These are phyloP conservation scores for Caenorhabditis doughertyi DNA, from an alignment of 2,888 invertebrate genomes.

Conservation along the genomic window DNA sequence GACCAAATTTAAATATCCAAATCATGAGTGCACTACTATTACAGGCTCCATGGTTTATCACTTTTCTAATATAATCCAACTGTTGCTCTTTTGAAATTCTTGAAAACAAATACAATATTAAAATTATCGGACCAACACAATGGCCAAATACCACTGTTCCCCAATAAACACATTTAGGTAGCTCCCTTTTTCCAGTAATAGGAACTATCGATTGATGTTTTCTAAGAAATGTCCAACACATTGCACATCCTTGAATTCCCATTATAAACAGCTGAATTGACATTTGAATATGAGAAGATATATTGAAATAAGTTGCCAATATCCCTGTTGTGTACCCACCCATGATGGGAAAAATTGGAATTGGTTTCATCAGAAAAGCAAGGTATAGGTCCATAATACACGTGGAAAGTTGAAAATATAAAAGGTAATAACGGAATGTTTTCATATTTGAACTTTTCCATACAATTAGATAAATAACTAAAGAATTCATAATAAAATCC, in stretches of 20 bases:
- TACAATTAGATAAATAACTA: slow-evolving; percentile 16
- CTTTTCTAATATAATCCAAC: not conserved
- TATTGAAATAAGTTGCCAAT: not conserved
- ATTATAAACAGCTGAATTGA: slow-evolving; percentile 2
- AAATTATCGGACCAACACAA: not conserved
- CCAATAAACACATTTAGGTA: not conserved
- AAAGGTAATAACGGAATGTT: slow-evolving; percentile 20
- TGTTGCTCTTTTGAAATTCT: slow-evolving; percentile 4
- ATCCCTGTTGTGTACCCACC: slow-evolving; percentile 20
- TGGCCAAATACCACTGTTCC: not conserved
- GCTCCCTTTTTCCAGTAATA: not conserved
- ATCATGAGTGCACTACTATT: not conserved
- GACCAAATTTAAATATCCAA: too few species aligned
- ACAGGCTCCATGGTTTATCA: not conserved
- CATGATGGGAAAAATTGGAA: slow-evolving; percentile 27
- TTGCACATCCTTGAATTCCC: slow-evolving; percentile 8
- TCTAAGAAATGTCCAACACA: slow-evolving; percentile 16
- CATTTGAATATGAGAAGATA: slow-evolving; percentile 23
- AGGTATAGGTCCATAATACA: slow-evolving; percentile 5
- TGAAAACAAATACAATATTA: not conserved
- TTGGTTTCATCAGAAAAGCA: slow-evolving; percentile 35
- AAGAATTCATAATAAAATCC: slow-evolving; percentile 2
- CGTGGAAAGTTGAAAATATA: slow-evolving; percentile 28
- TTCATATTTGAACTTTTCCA: slow-evolving; percentile 9
- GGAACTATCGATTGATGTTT: slow-evolving; percentile 31